phyloP scores from a whole-genome alignment of 2,113 vertebrate species.

The Atherinomorus stipes region DNA sequence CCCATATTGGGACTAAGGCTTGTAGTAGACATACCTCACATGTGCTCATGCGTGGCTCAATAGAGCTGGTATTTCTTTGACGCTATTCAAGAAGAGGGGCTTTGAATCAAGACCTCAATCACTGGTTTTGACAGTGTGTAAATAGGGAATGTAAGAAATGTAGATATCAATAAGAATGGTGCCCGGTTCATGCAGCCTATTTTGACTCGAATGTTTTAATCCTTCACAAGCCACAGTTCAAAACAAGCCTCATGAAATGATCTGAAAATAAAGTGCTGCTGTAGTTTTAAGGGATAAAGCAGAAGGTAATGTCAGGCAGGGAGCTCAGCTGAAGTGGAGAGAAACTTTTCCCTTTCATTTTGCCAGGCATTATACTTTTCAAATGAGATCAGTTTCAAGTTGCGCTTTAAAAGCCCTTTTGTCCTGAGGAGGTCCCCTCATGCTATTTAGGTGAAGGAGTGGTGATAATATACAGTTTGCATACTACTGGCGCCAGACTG shows the following conservation, averaged over 20 bases:
- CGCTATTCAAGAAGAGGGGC: slow-evolving; percentile 72
- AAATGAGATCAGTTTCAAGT: slow-evolving; percentile 92
- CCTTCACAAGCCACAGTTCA: background rate
- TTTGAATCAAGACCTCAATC: slow-evolving; percentile 67
- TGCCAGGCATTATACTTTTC: slow-evolving; percentile 85
- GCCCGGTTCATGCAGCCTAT: background rate
- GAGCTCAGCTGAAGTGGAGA: slow-evolving; percentile 71
- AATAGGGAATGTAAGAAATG: slow-evolving; percentile 13
- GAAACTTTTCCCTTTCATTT: slow-evolving; percentile 80
- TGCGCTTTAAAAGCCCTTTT: slow-evolving; percentile 87
- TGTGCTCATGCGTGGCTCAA: slow-evolving; percentile 83
- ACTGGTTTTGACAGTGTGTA: slow-evolving; percentile 43
- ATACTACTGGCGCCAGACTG: slow-evolving; percentile 97
- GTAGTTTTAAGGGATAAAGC: slow-evolving; percentile 37
- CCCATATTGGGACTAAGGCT: slow-evolving; percentile 72
- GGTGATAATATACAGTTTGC: slow-evolving; percentile 97
- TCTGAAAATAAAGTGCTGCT: slow-evolving; percentile 20
- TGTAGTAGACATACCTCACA: slow-evolving; percentile 84
- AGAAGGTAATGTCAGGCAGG: slow-evolving; percentile 61
- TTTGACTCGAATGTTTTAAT: slow-evolving; percentile 6
- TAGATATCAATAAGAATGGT: slow-evolving; percentile 5
- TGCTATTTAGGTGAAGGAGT: slow-evolving; percentile 93
- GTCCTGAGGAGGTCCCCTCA: slow-evolving; percentile 86
- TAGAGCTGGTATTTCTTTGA: slow-evolving; percentile 84
- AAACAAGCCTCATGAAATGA: background rate